Evolutionary conservation across 2,888 invertebrate species (phyloP).

Genomic region (Hedychridium roseum): DNA sequence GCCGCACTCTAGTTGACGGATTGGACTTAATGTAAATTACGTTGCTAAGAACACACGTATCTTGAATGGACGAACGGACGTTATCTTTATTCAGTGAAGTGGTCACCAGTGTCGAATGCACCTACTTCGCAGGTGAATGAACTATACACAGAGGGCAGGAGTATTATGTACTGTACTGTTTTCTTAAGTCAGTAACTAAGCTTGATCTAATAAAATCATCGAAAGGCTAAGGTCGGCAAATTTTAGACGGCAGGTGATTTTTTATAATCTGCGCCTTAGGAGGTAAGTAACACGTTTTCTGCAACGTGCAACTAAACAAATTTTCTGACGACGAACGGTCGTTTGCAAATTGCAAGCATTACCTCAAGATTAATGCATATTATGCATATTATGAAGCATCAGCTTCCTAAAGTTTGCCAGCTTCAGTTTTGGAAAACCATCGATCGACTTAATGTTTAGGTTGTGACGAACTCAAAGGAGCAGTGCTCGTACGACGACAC

Average conservation of each 20-base stretch:
- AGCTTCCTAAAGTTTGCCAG: too few species aligned
- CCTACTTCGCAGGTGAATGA: slow-evolving; percentile 31
- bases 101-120: slow-evolving; percentile 33
- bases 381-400: too few species aligned
- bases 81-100: slow-evolving; percentile 23
- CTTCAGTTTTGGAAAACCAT: slow-evolving; percentile 36
- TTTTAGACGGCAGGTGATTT: too few species aligned
- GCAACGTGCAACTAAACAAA: too few species aligned
- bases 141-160: slow-evolving; percentile 41
- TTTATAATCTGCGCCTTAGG: too few species aligned
- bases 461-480: slow-evolving; percentile 39
- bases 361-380: too few species aligned
- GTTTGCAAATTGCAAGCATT: too few species aligned
- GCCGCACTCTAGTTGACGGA: slow-evolving; percentile 74
- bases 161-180: slow-evolving; percentile 46
- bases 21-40: slow-evolving; percentile 25
- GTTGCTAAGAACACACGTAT: slow-evolving; percentile 28
- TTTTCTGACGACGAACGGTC: too few species aligned
- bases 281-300: too few species aligned
- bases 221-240: too few species aligned
- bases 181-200: slow-evolving; percentile 39
- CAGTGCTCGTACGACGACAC: slow-evolving; percentile 32
- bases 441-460: slow-evolving; percentile 39
- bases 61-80: slow-evolving; percentile 35
- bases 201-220: slow-evolving; percentile 35